Evolutionary conservation across 2,113 vertebrate species (phyloP).

Genomic region (Scartelaos histophorus): DNA sequence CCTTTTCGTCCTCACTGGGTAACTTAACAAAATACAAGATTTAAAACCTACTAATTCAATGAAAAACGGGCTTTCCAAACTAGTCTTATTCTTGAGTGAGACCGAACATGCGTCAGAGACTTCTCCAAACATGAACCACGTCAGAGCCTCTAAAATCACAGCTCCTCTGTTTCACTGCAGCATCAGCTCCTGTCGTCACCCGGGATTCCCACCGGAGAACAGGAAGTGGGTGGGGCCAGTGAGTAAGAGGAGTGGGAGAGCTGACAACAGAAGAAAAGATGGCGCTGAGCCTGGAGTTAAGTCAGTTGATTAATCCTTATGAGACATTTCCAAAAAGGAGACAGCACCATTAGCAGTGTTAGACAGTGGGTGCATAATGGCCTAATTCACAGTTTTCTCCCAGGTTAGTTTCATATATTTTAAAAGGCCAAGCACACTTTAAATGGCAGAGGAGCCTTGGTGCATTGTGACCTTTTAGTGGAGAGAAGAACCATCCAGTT

Average conservation of each 20-base stretch:
- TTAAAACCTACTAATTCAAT: not conserved
- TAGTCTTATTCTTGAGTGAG: not conserved
- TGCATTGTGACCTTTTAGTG: not conserved
- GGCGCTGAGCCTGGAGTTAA: conserved; percentile 1
- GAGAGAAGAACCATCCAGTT: not conserved
- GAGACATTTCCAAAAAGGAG: conserved; percentile 7
- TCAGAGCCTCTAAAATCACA: conserved; percentile 17
- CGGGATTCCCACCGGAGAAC: conserved; percentile 62
- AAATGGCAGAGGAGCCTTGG: not conserved
- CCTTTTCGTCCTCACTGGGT: not conserved
- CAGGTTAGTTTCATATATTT: not conserved
- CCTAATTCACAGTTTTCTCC: conserved; percentile 5
- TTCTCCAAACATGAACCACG: conserved; percentile 29
- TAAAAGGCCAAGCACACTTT: conserved; percentile 3
- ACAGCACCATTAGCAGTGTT: not conserved
- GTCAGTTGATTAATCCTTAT: conserved; percentile 5
- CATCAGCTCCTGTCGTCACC: conserved; percentile 62
- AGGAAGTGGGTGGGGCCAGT: not conserved
- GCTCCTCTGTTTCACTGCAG: conserved; percentile 42
- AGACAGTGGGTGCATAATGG: conserved; percentile 11
- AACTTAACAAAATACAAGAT: not conserved
- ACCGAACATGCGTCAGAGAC: conserved; percentile 2
- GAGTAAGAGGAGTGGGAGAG: conserved; percentile 14
- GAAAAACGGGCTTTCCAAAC: not conserved
- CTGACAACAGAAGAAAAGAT: conserved; percentile 7